Evolutionary conservation across 2,888 invertebrate species (phyloP), one percentile per base, ranked within the genome.

Genomic region (Heliconius hortense): DNA sequence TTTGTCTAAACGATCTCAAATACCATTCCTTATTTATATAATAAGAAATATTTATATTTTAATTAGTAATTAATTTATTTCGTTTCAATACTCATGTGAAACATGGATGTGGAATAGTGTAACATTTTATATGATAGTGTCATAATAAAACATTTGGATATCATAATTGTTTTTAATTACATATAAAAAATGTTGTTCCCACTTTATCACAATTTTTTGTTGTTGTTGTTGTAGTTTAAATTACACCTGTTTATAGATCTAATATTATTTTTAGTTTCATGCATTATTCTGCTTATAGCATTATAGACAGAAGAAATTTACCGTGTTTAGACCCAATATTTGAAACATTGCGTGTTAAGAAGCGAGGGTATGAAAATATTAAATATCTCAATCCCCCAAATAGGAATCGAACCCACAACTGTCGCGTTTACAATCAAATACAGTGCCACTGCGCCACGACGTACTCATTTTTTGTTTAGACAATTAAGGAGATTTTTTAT

Each of bases 1-100:
- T 69, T 69, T 69, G 15, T 69, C n/a, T 24, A 18, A 15, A 56
- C 7, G 69, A 69, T 69, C 53, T 56, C 69, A 69, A 56, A 15
- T 69, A 69, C 70, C 83, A 87, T 87, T 88, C 87, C 85, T 84
- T 82, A 26, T 82, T 31, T 48, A 53, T 28, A 63, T 72, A n/a
- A 24, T 69, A 72, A 74, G 72, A 74, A 76, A 48, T 82, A 78
- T 82, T 80, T 69, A 43, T 73, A 67, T 82, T 81, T 77, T 81
- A 77, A 79, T 78, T 79, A 80, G 80, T 80, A 78, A 80, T 21
- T 69, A 56, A 69, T 69, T 56, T 69, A 56, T 56, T 69, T 69
- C 78, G 75, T 82, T 80, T 76, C 73, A 87, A 86, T 85, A 87
- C 90, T 91, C 92, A 88, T 91, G 92, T 91, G 78, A 82, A 81